Conservation (phyloP, 1,140 invertebrate species). For the Papilio dardanus region DNA sequence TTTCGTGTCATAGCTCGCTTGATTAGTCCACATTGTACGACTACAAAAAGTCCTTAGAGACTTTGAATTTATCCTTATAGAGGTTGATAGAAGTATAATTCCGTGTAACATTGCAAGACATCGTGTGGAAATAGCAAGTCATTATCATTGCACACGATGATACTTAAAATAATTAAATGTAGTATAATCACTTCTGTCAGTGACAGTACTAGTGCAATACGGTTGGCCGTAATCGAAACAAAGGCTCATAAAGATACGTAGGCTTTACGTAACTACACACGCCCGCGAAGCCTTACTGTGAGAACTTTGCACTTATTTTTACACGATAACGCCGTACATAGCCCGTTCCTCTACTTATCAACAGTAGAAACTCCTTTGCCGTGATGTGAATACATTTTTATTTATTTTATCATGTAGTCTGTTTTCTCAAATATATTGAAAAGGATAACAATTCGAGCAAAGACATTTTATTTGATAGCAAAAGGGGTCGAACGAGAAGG, state of each 20-base stretch:
- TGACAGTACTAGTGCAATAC: slow-evolving; percentile 63
- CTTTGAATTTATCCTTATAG: no score
- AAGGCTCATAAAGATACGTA: slow-evolving; percentile 77
- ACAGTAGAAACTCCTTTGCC: no score
- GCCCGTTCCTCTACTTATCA: not conserved
- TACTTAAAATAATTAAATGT: slow-evolving; percentile 11
- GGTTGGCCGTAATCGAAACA: slow-evolving; percentile 73
- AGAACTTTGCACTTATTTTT: slow-evolving; percentile 54
- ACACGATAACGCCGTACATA: slow-evolving; percentile 41
- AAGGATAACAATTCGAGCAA: no score
- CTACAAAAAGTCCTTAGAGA: no score
- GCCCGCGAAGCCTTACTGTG: slow-evolving; percentile 50
- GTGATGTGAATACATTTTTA: no score
- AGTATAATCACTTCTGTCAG: slow-evolving; percentile 44
- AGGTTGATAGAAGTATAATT: not conserved
- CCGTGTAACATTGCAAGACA: not conserved
- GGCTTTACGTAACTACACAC: slow-evolving; percentile 64
- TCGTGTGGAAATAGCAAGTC: not conserved
- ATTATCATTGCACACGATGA: not conserved
- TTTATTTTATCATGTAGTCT: no score
- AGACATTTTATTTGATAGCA: no score
- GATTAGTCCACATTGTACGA: no score
- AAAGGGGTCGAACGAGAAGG: no score
- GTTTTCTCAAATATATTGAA: not conserved
- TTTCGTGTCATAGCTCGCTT: not conserved